A percentile compares a stretch with the other conserved stretches of the same genome.
Conservation (phyloP, 2,888 invertebrate genomes). For the Coenonympha arcania region DNA sequence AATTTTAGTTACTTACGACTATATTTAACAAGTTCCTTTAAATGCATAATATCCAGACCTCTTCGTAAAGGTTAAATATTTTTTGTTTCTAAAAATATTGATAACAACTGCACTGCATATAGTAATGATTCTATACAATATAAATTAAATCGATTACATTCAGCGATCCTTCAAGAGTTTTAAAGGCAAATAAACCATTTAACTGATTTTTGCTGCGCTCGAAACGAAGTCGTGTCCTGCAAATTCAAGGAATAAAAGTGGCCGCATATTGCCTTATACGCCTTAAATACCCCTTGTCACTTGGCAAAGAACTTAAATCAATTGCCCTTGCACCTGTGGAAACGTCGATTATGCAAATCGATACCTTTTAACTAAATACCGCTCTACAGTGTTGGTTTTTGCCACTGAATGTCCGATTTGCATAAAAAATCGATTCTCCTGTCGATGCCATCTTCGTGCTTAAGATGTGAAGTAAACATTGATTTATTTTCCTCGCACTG, state of each 20-base stretch:
- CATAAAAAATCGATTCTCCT: slow-evolving; percentile 22
- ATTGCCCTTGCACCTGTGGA: slow-evolving; percentile 68
- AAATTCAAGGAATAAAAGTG: slow-evolving; percentile 58
- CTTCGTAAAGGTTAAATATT: too few relatives aligned
- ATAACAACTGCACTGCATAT: too few relatives aligned
- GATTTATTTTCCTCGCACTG: slow-evolving; percentile 1
- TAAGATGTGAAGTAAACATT: slow-evolving; percentile 12
- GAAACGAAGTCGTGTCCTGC: slow-evolving; percentile 40
- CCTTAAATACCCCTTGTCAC: slow-evolving; percentile 56
- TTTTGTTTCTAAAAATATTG: too few relatives aligned
- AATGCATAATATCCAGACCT: too few relatives aligned
- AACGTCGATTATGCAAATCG: slow-evolving; percentile 71
- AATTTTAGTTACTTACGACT: too few relatives aligned
- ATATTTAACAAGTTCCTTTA: too few relatives aligned
- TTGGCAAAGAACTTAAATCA: slow-evolving; percentile 61
- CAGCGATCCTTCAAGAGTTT: not conserved
- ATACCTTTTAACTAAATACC: slow-evolving; percentile 45
- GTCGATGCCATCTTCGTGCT: slow-evolving; percentile 11
- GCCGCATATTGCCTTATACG: slow-evolving; percentile 61
- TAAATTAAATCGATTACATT: not conserved
- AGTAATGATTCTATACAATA: not conserved
- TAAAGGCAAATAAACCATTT: slow-evolving; percentile 14
- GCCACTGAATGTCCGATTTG: slow-evolving; percentile 25
- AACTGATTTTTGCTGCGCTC: slow-evolving; percentile 20
- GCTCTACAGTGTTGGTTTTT: slow-evolving; percentile 29